Conservation (phyloP, 2,113 vertebrate genomes). For the Platycercus adscitus region DNA sequence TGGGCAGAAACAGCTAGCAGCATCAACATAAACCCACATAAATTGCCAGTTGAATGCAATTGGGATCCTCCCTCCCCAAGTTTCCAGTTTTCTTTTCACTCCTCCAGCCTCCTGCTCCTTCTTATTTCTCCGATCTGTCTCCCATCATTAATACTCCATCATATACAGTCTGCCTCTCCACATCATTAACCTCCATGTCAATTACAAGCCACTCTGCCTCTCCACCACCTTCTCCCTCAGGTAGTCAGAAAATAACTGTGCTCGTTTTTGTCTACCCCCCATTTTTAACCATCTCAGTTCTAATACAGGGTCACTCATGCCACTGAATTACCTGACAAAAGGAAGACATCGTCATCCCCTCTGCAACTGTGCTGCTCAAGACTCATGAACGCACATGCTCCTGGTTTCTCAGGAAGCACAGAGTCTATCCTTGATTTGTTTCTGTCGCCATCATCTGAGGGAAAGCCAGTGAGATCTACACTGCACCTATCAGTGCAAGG, state of each 20-base stretch:
- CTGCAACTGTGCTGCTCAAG: background rate
- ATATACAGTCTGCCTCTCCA: background rate
- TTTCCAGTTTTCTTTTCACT: background rate
- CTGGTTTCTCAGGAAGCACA: background rate
- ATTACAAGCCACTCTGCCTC: background rate
- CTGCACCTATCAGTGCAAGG: slow-evolving; percentile 1
- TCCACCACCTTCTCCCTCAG: background rate
- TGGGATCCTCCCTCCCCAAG: background rate
- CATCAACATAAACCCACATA: background rate
- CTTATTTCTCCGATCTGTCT: background rate
- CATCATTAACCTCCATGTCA: background rate
- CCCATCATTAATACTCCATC: background rate
- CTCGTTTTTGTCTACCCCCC: background rate
- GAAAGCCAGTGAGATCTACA: slow-evolving; percentile 6
- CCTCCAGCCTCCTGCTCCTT: background rate
- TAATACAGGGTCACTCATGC: background rate
- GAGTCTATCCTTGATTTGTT: background rate
- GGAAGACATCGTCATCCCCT: slow-evolving; percentile 60
- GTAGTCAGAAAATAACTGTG: background rate
- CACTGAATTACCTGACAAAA: slow-evolving; percentile 68
- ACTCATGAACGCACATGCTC: background rate
- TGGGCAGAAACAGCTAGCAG: background rate
- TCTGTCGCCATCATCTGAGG: background rate
- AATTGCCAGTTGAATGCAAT: background rate
- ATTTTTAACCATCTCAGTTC: background rate